Base-by-base conservation (phyloP, 2,888 invertebrate genomes). In the Agriopis marginaria region DNA sequence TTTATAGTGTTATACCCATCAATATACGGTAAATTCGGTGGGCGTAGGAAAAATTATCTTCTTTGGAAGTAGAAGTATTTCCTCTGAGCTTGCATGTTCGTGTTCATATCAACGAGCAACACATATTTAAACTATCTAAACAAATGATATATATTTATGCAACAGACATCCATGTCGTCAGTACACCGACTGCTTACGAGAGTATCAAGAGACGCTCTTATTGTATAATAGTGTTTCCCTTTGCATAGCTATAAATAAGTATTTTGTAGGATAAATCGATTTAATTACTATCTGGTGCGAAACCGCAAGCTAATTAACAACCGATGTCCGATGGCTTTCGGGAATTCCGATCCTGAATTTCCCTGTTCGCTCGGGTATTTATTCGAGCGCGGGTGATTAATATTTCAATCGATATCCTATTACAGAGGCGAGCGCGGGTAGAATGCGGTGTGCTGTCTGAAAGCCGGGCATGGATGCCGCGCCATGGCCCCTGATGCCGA, bases 401-500 rank as follows among this genome's bases (percentile, higher is more conserved):
- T 32, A 17, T 40, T 8, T 68, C 71, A 63, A 42, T 23, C 44
- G 3, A 53, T 62, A 23, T 58, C 54, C 47, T 7, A 40, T 70
- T 73, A 42, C 72, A 77, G 76, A 56, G 53, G 60, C 53, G 66
- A 58, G 50, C 55, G 58, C 67, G 62, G 39, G 68, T 70, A 67
- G 68, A 66, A 79, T 74, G 72, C 72, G 70, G 10, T 8, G 49
- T 14, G 32, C 63, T 51, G 74, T 68, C 63, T 59, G 67, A 58
- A 69, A 58, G 71, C 58, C 72, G 81, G 70, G 63, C 50, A 72
- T 70, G 73, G 69, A 66, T 68, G 64, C 54, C 49, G 59, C 63
- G 60, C 67, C 60, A 91, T 91, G 91, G 82, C 90, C 77, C 87
- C 88, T n/a, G 78, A 88, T 71, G 87, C 83, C 71, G 86, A 86